phyloP scores from a whole-genome alignment of 2,797 vertebrate species.

The Danio choprae region DNA sequence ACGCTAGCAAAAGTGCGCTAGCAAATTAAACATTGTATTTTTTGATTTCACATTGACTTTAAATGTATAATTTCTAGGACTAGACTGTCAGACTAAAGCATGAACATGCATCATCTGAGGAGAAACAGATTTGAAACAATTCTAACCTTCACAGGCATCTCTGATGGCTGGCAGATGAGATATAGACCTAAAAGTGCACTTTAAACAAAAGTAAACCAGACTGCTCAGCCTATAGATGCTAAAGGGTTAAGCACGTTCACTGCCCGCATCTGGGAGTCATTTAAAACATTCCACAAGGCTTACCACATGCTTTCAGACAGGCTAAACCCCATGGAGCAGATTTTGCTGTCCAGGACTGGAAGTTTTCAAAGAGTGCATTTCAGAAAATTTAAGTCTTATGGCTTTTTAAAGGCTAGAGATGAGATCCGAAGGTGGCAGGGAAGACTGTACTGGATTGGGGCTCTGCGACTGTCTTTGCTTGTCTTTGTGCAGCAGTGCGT shows the following conservation, averaged over 20 bases:
- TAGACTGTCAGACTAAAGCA: no score
- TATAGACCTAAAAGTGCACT: not conserved
- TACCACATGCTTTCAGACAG: constrained; percentile 61
- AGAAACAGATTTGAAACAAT: not conserved
- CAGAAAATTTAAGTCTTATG: constrained; percentile 45
- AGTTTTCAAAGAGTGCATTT: constrained; percentile 48
- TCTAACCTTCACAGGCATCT: not conserved
- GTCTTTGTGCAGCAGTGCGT: constrained; percentile 18
- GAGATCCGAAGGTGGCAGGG: not conserved
- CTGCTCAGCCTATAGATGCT: constrained; percentile 17
- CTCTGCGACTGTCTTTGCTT: constrained; percentile 19
- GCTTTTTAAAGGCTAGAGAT: constrained; percentile 35
- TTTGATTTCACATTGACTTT: no score
- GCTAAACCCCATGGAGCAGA: constrained; percentile 53
- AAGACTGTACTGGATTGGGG: not conserved
- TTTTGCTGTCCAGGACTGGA: constrained; percentile 48
- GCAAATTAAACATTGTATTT: no score
- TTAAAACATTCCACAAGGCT: constrained; percentile 63
- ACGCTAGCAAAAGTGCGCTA: no score
- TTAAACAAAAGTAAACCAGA: constrained; percentile 26
- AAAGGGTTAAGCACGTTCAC: constrained; percentile 58
- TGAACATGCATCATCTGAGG: not conserved
- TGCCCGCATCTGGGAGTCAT: constrained; percentile 63
- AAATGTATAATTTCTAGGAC: no score
- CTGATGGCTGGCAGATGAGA: not conserved